These are phyloP conservation scores for Hipparchia semele DNA, from an alignment of 2,888 invertebrate genomes.

Conservation along the genomic window DNA sequence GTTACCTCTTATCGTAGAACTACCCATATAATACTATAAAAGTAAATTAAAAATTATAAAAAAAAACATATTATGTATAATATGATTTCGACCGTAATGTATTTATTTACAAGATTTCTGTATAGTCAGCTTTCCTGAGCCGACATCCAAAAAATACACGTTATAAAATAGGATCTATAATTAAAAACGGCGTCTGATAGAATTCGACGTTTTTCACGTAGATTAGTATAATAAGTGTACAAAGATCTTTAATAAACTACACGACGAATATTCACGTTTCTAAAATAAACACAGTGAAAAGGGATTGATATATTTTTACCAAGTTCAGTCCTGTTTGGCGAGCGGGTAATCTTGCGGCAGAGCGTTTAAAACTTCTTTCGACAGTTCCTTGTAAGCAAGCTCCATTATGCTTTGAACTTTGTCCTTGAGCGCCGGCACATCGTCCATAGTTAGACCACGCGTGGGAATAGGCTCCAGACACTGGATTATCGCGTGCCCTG, in stretches of 20 bases:
- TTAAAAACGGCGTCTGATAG: slow-evolving; percentile 5
- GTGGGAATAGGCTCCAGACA: slow-evolving; percentile 81
- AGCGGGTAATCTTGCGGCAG: slow-evolving; percentile 77
- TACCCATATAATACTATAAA: not conserved
- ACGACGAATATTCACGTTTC: not conserved
- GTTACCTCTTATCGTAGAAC: too few species aligned
- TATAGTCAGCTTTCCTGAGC: not conserved
- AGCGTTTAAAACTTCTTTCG: slow-evolving; percentile 73
- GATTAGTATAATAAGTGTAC: not conserved
- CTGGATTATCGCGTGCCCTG: slow-evolving; percentile 81
- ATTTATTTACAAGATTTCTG: slow-evolving; percentile 8
- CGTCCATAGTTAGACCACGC: slow-evolving; percentile 71
- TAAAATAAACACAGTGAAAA: slow-evolving; percentile 1
- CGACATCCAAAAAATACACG: not conserved
- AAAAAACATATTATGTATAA: not conserved
- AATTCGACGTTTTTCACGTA: slow-evolving; percentile 6
- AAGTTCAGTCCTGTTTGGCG: slow-evolving; percentile 59
- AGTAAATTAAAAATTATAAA: not conserved
- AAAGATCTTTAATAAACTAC: slow-evolving; percentile 9
- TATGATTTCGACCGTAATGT: not conserved
- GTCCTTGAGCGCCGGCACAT: slow-evolving; percentile 76
- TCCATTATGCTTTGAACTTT: slow-evolving; percentile 77
- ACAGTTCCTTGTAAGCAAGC: slow-evolving; percentile 74
- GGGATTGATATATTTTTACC: slow-evolving; percentile 15
- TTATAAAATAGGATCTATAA: slow-evolving; percentile 9